phyloP scores from a whole-genome alignment of 2,888 invertebrate species.

The Agrochola circellaris region DNA sequence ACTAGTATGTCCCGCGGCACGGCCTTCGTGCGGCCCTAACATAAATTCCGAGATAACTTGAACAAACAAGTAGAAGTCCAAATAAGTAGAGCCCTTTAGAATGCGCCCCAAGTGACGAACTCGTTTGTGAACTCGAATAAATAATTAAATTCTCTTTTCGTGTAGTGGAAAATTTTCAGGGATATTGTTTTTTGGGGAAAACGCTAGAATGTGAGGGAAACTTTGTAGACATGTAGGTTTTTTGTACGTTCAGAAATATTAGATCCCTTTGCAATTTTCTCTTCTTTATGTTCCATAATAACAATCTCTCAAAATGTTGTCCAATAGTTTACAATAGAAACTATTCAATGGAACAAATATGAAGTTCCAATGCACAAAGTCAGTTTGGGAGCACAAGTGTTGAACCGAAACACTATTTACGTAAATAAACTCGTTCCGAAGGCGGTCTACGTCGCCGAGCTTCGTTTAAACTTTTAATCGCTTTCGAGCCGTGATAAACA shows the following conservation, averaged over 20 bases:
- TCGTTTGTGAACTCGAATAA: conserved; percentile 79
- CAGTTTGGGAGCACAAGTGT: conserved; percentile 67
- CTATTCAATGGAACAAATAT: conserved; percentile 48
- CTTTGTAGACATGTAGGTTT: neutral
- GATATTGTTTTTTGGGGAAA: conserved; percentile 45
- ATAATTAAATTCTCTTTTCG: conserved; percentile 70
- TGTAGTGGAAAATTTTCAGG: conserved; percentile 49
- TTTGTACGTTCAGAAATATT: neutral
- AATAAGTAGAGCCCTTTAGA: conserved; percentile 85
- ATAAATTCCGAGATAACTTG: conserved; percentile 88
- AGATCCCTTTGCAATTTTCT: neutral
- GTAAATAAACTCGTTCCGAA: conserved; percentile 87
- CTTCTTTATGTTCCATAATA: neutral
- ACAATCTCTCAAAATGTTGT: conserved; percentile 1
- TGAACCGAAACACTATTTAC: conserved; percentile 83
- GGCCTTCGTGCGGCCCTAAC: conserved; percentile 82
- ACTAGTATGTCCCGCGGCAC: conserved; percentile 81
- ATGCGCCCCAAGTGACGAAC: conserved; percentile 83
- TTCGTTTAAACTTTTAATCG: conserved; percentile 91
- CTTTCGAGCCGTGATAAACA: conserved; percentile 90
- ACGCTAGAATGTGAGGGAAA: neutral
- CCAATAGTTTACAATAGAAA: conserved; percentile 24
- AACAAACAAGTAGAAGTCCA: conserved; percentile 85
- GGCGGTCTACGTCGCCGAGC: conserved; percentile 86
- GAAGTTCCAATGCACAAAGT: conserved; percentile 64